Evolutionary conservation across 2,888 invertebrate genomes (phyloP).

Genomic region (Chydorus sphaericus): DNA sequence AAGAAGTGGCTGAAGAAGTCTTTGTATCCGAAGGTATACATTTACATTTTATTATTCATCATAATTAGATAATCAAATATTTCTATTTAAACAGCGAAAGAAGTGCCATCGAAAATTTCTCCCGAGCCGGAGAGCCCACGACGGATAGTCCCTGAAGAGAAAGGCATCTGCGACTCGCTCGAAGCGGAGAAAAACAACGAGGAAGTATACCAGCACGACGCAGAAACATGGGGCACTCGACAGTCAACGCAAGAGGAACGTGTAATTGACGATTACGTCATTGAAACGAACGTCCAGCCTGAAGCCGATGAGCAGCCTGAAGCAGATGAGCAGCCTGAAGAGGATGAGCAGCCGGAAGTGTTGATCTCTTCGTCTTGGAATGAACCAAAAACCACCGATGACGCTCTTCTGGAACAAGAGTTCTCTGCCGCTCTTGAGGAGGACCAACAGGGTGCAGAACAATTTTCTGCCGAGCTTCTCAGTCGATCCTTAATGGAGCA

Average conservation of each 20-base stretch:
- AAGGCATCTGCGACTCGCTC: slow-evolving; percentile 30
- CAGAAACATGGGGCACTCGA: neutral
- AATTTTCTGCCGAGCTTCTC: neutral
- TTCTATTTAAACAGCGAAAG: neutral
- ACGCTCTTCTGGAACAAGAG: slow-evolving; percentile 7
- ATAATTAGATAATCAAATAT: neutral
- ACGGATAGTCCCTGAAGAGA: slow-evolving; percentile 47
- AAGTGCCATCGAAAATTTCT: too few relatives aligned
- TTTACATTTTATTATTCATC: too few relatives aligned
- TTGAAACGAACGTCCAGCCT: neutral
- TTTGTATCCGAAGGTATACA: neutral
- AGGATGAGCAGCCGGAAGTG: neutral
- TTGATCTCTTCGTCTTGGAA: slow-evolving; percentile 13
- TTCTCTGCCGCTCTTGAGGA: slow-evolving; percentile 7
- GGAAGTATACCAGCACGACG: slow-evolving; percentile 14
- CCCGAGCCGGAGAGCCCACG: neutral
- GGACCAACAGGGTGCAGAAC: neutral
- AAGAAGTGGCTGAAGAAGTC: slow-evolving; percentile 7
- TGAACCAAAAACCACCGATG: slow-evolving; percentile 1
- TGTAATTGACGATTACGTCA: slow-evolving; percentile 3
- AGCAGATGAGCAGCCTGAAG: neutral
- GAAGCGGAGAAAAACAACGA: slow-evolving; percentile 24
- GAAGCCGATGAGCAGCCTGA: slow-evolving; percentile 18
- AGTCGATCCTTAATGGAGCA: neutral
- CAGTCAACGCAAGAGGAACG: slow-evolving; percentile 12